Percentiles rank a stretch among this genome's conserved stretches.
These are phyloP conservation scores for Bostrychus sinensis DNA, from an alignment of 2,113 vertebrate species.

Conservation along the genomic window DNA sequence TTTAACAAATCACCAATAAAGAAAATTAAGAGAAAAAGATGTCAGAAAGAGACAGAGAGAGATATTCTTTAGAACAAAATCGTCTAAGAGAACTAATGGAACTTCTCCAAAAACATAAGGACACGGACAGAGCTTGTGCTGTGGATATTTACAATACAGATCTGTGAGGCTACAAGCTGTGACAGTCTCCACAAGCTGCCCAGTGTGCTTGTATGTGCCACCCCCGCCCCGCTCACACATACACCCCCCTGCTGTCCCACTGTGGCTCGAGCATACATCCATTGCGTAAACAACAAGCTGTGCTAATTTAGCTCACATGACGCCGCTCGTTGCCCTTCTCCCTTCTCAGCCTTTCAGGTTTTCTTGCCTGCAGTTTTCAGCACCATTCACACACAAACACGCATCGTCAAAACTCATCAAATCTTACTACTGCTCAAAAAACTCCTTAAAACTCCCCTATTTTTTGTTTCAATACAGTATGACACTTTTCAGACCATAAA, in stretches of 20 bases:
- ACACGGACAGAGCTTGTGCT: conserved; percentile 16
- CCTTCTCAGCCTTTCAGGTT: conserved; percentile 16
- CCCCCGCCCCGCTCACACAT: conserved; percentile 29
- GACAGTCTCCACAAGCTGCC: conserved; percentile 50
- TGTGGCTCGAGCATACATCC: conserved; percentile 61
- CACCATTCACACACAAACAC: conserved; percentile 21
- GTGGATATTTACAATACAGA: conserved; percentile 49
- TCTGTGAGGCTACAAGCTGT: conserved; percentile 37
- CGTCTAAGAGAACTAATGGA: no score
- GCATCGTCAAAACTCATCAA: conserved; percentile 31
- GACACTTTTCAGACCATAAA: not conserved
- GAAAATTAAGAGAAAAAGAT: no score
- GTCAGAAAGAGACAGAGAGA: not conserved
- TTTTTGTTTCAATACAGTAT: not conserved
- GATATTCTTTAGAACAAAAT: not conserved
- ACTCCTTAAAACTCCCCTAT: conserved; percentile 24
- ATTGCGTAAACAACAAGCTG: conserved; percentile 70
- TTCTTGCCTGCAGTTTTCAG: conserved; percentile 29
- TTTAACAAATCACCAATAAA: no score
- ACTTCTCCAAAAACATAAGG: conserved; percentile 6
- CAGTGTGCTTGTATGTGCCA: conserved; percentile 5
- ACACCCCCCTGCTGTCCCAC: conserved; percentile 50
- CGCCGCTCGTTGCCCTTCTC: conserved; percentile 16
- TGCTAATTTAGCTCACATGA: conserved; percentile 76
- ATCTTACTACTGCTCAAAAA: not conserved